A percentile compares a stretch with the other conserved stretches of the same genome.
Conservation (phyloP, 2,888 invertebrate genomes). For the Leucoptera coffeella region DNA sequence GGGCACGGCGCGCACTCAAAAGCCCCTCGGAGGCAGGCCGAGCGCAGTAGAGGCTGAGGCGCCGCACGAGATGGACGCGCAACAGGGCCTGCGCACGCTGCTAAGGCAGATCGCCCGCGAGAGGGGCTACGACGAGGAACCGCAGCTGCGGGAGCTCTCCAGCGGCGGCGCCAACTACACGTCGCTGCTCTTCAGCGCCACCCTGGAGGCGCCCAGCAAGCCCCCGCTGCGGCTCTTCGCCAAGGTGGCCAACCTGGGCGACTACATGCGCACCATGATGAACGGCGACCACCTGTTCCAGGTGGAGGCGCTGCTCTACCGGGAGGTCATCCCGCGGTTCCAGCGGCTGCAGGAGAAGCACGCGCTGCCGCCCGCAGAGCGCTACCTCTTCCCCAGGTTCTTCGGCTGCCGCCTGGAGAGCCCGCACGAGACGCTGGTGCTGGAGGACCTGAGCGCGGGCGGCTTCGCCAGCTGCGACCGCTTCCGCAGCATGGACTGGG, state of each 20-base stretch:
- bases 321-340: slow-evolving; percentile 1
- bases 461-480: slow-evolving; percentile 19
- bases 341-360: slow-evolving; percentile 6
- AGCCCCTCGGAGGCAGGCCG: no score
- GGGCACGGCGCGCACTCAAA: no score
- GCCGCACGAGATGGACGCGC: slow-evolving; percentile 11
- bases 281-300: slow-evolving; percentile 6
- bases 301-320: slow-evolving; percentile 4
- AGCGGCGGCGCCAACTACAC: slow-evolving; percentile 21
- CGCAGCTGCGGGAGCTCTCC: slow-evolving; percentile 12
- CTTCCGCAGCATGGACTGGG: slow-evolving; percentile 19
- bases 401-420: slow-evolving; percentile 8
- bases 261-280: slow-evolving; percentile 12
- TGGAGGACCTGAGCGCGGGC: slow-evolving; percentile 17
- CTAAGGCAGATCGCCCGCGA: slow-evolving; percentile 13
- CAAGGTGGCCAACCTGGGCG: slow-evolving; percentile 17
- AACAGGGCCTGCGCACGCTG: slow-evolving; percentile 8
- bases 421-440: slow-evolving; percentile 16
- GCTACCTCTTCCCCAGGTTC: slow-evolving; percentile 7
- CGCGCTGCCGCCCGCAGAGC: slow-evolving; percentile 4
- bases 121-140: slow-evolving; percentile 10
- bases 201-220: slow-evolving; percentile 10
- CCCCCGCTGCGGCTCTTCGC: slow-evolving; percentile 15
- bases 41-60: background rate
- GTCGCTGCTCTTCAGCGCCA: slow-evolving; percentile 13